Evolutionary conservation across 2,888 invertebrate genomes (phyloP), one percentile per base, ranked within the genome.

Genomic region (Tromatobia lineatoria): DNA sequence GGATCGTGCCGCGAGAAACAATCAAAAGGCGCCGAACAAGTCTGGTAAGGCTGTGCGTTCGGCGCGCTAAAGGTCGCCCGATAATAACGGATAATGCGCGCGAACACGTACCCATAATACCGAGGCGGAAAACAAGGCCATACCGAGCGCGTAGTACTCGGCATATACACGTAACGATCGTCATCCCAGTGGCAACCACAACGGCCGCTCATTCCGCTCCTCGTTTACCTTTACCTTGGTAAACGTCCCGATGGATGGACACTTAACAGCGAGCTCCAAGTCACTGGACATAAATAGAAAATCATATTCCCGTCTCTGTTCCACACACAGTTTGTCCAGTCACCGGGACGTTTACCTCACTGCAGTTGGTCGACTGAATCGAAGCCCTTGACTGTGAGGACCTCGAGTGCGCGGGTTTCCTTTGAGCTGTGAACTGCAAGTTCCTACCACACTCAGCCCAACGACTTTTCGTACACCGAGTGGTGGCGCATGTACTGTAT

Each of bases 41-140:
- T 18, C 8, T 18, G 29, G 23, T 23, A 13, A 20, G 13, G 29
- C 15, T 45, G 69, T 11, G 47, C n/a, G 57, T 13, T 42, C 13
- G 47, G 20, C 34, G 64, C 67, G 73, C 67, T 67, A 74, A 81
- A 81, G 69, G 76, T 81, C 71, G 61, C 67, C 4, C 61, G 66
- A 70, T 76, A 81, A 81, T 81, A 81, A 76, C 76, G 76, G 61
- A 57, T 81, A 76, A 73, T 80, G 67, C 57, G 66, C 57, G 80
- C 67, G 67, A 74, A 74, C 59, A 42, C 54, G 73, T 67, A 67
- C 66, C 50, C 47, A 23, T 66, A 66, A 67, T 67, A 59, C 13
- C 18, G n/a, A n/a, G n/a, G 3, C 23, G 74, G 73, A 67, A 79
- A 78, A 78, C 47, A 69, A 70, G 78, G 70, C 61, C 59, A 34